phyloP scores from a whole-genome alignment of 2,888 invertebrate genomes.

The Polylopha cassiicola region DNA sequence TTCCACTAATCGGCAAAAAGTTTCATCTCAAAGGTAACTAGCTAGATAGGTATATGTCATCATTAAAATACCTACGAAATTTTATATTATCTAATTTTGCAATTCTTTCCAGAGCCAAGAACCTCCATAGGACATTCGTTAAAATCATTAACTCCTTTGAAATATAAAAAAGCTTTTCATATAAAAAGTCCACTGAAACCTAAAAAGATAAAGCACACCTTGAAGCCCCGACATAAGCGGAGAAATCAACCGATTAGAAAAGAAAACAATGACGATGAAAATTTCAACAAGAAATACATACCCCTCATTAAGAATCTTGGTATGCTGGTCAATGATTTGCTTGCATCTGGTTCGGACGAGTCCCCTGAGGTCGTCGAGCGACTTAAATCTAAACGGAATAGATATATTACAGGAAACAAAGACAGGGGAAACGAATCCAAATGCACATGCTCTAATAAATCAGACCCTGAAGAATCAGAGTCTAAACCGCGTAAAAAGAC shows the following conservation, averaged over 20 bases:
- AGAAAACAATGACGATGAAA: conserved; percentile 48
- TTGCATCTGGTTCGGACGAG: conserved; percentile 47
- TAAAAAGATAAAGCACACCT: conserved; percentile 43
- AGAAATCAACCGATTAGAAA: conserved; percentile 49
- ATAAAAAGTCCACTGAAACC: conserved; percentile 53
- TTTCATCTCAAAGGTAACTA: no score
- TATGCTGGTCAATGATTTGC: conserved; percentile 62
- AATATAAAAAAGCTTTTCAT: conserved; percentile 48
- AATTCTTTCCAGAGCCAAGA: no score
- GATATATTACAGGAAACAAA: conserved; percentile 28
- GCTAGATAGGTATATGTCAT: no score
- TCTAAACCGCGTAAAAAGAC: conserved; percentile 52
- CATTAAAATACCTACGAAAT: no score
- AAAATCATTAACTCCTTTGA: conserved; percentile 40
- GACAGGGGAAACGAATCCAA: conserved; percentile 32
- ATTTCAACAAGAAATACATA: conserved; percentile 52
- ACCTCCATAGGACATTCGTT: no score
- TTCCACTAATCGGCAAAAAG: no score
- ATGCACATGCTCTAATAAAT: conserved; percentile 38
- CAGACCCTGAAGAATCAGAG: conserved; percentile 26
- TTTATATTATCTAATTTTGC: no score
- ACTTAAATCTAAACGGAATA: conserved; percentile 36
- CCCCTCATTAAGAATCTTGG: conserved; percentile 63
- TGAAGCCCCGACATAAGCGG: conserved; percentile 38
- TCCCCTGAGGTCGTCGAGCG: conserved; percentile 34